Evolutionary conservation across 2,113 vertebrate species (phyloP).

Genomic region (Athene noctua): DNA sequence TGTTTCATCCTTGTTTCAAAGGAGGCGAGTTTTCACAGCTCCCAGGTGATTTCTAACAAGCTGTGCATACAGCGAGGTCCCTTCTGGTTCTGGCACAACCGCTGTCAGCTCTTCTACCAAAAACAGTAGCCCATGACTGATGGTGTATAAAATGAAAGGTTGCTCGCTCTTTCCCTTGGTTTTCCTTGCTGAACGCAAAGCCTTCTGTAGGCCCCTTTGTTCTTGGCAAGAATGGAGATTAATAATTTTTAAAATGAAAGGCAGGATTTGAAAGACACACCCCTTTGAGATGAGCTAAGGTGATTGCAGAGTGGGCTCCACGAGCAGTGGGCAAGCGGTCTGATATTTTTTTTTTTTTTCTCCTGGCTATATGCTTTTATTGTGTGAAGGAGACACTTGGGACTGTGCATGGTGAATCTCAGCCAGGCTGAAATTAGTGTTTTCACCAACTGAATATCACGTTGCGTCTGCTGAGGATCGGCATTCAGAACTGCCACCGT

Average conservation of each 20-base stretch:
- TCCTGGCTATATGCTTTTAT: background rate
- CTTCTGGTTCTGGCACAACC: background rate
- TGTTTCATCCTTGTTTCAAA: background rate
- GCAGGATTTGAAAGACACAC: background rate
- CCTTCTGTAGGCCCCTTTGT: background rate
- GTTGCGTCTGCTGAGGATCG: background rate
- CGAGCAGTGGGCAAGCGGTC: background rate
- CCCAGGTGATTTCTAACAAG: background rate
- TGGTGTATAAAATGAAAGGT: background rate
- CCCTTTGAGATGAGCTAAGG: background rate
- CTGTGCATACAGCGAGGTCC: background rate
- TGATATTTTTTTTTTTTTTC: background rate
- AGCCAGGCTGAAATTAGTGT: background rate
- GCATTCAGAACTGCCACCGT: background rate
- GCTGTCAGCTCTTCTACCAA: background rate
- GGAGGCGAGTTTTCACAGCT: background rate
- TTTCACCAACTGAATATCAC: background rate
- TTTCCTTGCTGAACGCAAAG: background rate
- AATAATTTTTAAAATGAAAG: background rate
- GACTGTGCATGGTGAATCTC: accelerated
- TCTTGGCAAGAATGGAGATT: background rate
- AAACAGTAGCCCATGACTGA: background rate
- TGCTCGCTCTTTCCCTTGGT: background rate
- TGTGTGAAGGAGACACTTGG: background rate
- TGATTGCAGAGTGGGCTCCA: background rate